phyloP scores from a whole-genome alignment of 1,140 invertebrate species.

The Papilio helenus region DNA sequence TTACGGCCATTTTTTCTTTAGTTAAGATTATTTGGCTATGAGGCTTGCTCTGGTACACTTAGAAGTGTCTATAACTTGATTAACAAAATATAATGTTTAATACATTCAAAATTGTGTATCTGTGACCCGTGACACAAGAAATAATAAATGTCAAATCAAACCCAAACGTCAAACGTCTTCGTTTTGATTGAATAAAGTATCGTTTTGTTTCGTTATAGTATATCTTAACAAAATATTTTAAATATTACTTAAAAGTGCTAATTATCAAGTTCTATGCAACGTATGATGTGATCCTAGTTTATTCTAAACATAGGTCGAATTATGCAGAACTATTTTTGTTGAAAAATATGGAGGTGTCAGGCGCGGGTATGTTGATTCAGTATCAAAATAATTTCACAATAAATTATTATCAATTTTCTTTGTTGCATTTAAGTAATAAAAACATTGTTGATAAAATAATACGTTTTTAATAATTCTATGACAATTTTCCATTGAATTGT shows the following conservation, averaged over 20 bases:
- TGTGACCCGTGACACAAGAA: not conserved
- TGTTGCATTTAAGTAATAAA: not conserved
- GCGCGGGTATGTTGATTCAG: slow-evolving; percentile 54
- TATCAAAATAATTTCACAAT: slow-evolving; percentile 41
- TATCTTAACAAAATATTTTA: not conserved
- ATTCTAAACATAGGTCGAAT: slow-evolving; percentile 17
- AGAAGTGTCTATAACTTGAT: too few relatives aligned
- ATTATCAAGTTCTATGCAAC: slow-evolving; percentile 15
- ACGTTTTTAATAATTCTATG: not conserved
- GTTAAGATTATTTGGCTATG: too few relatives aligned
- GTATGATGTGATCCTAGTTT: slow-evolving; percentile 15
- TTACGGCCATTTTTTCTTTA: too few relatives aligned
- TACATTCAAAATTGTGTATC: too few relatives aligned
- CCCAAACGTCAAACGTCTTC: slow-evolving; percentile 27
- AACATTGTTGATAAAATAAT: not conserved
- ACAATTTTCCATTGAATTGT: slow-evolving; percentile 41
- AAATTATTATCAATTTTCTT: slow-evolving; percentile 13
- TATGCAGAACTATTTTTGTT: slow-evolving; percentile 43
- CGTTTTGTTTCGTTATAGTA: not conserved
- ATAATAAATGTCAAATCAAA: slow-evolving; percentile 13
- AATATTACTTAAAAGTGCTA: slow-evolving; percentile 5
- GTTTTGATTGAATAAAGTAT: slow-evolving; percentile 7
- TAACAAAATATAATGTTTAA: too few relatives aligned
- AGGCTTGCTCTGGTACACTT: too few relatives aligned
- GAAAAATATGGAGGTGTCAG: slow-evolving; percentile 63